phyloP scores from a whole-genome alignment of 2,113 vertebrate species.

The Gracilinanus agilis region DNA sequence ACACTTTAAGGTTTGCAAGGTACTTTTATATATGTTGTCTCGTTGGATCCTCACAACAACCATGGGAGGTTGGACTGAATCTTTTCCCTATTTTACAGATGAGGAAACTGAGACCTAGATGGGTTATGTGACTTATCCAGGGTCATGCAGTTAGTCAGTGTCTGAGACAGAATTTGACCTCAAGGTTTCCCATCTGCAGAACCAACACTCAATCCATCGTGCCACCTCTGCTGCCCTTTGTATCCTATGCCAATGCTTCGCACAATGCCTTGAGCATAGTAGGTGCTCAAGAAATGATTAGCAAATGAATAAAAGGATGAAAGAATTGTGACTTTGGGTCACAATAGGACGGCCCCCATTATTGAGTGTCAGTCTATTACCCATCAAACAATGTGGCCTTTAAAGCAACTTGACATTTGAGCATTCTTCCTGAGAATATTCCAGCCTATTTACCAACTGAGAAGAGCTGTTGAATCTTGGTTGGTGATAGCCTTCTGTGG shows the following conservation, averaged over 20 bases:
- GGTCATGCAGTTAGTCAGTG: neutral
- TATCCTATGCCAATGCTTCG: neutral
- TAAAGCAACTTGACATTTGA: constrained; percentile 81
- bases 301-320: constrained; percentile 14
- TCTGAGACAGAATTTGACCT: neutral
- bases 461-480: constrained; percentile 82
- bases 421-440: constrained; percentile 76
- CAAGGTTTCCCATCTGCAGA: neutral
- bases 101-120: neutral
- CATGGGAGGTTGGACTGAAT: neutral
- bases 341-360: neutral
- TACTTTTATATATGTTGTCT: neutral
- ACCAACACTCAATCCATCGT: neutral
- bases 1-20: neutral
- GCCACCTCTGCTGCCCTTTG: neutral
- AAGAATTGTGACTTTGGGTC: neutral
- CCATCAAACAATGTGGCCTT: constrained; percentile 64
- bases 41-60: neutral
- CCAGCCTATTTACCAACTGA: constrained; percentile 79
- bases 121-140: neutral
- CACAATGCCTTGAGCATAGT: neutral
- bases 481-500: constrained; percentile 74
- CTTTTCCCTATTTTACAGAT: neutral
- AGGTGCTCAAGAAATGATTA: constrained; percentile 11
- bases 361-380: neutral